Percentiles rank a stretch among this genome's conserved stretches.
Conservation (phyloP, 2,797 vertebrate species). For the Acipenser transmontanus region DNA sequence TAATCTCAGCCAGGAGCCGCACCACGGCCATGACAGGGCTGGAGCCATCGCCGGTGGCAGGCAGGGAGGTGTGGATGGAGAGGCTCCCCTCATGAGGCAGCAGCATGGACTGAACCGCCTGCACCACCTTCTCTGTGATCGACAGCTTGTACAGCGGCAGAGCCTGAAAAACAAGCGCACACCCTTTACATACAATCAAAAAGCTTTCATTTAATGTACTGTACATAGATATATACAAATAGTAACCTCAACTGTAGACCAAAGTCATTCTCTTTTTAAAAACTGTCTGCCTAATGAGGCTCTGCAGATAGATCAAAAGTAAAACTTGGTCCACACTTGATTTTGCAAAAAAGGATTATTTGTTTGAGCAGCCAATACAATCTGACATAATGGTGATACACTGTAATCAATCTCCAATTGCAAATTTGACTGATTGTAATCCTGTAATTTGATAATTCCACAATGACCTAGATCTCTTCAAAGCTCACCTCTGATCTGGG, state of each 20-base stretch:
- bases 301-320: no score
- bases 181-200: background rate
- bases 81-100: constrained; percentile 98
- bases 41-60: constrained; percentile 92
- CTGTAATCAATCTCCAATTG: no score
- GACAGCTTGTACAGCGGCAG: constrained; percentile 96
- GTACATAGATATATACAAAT: background rate
- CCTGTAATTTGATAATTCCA: no score
- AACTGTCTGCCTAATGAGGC: no score
- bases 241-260: no score
- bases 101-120: constrained; percentile 98
- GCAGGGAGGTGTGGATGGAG: constrained; percentile 95
- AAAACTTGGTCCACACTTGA: no score
- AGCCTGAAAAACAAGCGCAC: constrained; percentile 55
- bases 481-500: constrained; percentile 88
- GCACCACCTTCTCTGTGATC: constrained; percentile 97
- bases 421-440: no score
- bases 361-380: no score
- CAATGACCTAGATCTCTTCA: constrained; percentile 7
- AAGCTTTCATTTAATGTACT: background rate
- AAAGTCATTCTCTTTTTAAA: no score
- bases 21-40: constrained; percentile 97
- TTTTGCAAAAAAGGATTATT: no score
- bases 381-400: no score
- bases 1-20: constrained; percentile 91